These are phyloP conservation scores for Lasioglossum marginatum DNA, from an alignment of 2,888 invertebrate genomes.

Conservation along the genomic window DNA sequence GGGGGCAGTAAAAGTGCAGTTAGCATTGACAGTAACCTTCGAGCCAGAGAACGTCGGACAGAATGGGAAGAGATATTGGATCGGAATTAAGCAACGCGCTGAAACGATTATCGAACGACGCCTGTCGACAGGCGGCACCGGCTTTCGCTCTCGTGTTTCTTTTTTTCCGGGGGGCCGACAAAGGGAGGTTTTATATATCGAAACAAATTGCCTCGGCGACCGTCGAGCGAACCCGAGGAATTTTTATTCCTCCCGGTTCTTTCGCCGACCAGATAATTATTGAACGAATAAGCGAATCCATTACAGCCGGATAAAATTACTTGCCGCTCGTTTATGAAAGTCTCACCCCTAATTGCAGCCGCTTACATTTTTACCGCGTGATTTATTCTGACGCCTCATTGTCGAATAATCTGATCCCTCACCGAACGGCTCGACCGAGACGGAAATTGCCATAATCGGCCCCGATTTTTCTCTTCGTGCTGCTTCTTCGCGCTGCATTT, in stretches of 20 bases:
- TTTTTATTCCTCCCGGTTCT: slow-evolving; percentile 15
- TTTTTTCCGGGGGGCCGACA: not conserved
- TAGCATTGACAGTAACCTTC: not conserved
- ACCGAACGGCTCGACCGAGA: not conserved
- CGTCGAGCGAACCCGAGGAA: not conserved
- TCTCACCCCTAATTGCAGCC: slow-evolving; percentile 2
- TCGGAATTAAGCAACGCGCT: slow-evolving; percentile 24
- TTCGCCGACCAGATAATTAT: slow-evolving; percentile 21
- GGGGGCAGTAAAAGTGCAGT: not conserved
- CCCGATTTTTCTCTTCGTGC: not conserved
- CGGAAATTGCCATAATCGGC: not conserved
- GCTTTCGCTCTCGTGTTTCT: slow-evolving; percentile 3
- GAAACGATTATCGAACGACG: not conserved
- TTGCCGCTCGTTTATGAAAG: slow-evolving; percentile 3
- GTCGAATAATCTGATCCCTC: not conserved
- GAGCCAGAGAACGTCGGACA: not conserved
- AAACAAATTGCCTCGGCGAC: slow-evolving; percentile 19
- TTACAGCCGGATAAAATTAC: slow-evolving; percentile 18
- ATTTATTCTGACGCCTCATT: not conserved
- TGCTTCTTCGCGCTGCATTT: not conserved
- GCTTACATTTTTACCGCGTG: not conserved
- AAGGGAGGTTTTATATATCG: slow-evolving; percentile 26
- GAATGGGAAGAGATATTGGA: not conserved
- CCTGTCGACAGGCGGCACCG: not conserved
- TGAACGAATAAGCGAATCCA: slow-evolving; percentile 8